Conservation (phyloP, 2,797 vertebrate genomes). For the Channallabes apus region DNA sequence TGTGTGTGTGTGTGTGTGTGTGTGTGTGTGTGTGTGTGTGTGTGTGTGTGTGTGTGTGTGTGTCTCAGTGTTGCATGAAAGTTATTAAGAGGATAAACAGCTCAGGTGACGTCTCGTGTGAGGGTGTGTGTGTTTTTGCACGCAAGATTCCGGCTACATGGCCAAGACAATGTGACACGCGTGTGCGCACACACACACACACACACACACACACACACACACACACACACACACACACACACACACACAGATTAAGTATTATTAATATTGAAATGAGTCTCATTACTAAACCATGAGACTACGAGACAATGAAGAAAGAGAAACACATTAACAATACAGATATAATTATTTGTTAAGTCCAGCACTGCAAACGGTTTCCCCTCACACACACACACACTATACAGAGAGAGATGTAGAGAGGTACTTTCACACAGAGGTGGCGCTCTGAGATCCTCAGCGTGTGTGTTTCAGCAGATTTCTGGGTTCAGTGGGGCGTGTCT, state of each 20-base stretch:
- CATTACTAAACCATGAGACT: not conserved
- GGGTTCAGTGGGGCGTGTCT: too few relatives aligned
- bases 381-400: not conserved
- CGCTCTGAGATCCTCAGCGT: too few relatives aligned
- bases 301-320: not conserved
- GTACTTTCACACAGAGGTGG: too few relatives aligned
- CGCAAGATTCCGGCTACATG: not conserved
- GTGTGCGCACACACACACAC: too few relatives aligned
- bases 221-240: constrained; percentile 14
- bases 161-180: not conserved
- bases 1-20: too few relatives aligned
- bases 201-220: too few relatives aligned
- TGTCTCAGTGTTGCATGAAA: not conserved
- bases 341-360: not conserved
- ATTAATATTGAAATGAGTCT: not conserved
- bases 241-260: not conserved
- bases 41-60: not conserved
- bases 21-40: too few relatives aligned
- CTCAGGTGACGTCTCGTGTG: not conserved
- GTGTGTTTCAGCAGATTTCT: too few relatives aligned
- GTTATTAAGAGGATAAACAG: constrained; percentile 18
- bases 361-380: not conserved
- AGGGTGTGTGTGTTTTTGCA: not conserved
- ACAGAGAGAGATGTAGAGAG: not conserved
- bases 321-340: not conserved